Evolutionary conservation across 2,888 invertebrate genomes (phyloP), one percentile per base, ranked within the genome.

Genomic region (Chironomus riparius): DNA sequence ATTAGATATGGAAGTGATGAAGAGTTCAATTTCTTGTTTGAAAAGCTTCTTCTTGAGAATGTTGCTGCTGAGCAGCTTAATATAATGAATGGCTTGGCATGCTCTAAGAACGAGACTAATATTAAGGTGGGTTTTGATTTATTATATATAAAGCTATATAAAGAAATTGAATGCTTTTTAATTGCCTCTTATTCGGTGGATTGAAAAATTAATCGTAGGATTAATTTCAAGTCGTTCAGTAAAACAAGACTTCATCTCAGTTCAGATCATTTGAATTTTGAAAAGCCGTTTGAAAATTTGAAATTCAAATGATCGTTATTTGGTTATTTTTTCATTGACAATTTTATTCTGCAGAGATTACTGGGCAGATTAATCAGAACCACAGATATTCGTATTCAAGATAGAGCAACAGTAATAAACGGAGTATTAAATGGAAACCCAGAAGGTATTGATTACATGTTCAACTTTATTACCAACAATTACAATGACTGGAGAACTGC

Each of bases 41-140:
- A 85, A 0, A 87, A 88, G 78, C 93, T 89, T 82, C 80, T 82
- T 72, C 80, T 79, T 0, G 86, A 88, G 72, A 87, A 88, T 48
- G 87, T 91, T 0, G 90, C 91, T 61, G 87, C 90, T 0, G 93
- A 94, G 82, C 88, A 91, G 81, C 86, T 87, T 4, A 82, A 87
- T 7, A 85, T 94, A 0, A 85, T 94, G 22, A 83, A 82, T 72
- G 87, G 88, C 1, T 83, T 95, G 74, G 91, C 91, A 0, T 93
- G 94, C 80, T 88, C 91, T 0, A 85, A 83, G 76, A 81, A 89
- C 75, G 79, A 82, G 0, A 81, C 81, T 48, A 84, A 90, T 22
- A 84, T 93, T 3, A 81, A 83, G 21, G 82, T 82, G 85, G 87
- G 81, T 38, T 38, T 38, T 38, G 38, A 38, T 38, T 38, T 38